A percentile compares a stretch with the other conserved stretches of the same genome.
phyloP scores from a whole-genome alignment of 2,113 vertebrate species.

The Ploceus nigricollis region DNA sequence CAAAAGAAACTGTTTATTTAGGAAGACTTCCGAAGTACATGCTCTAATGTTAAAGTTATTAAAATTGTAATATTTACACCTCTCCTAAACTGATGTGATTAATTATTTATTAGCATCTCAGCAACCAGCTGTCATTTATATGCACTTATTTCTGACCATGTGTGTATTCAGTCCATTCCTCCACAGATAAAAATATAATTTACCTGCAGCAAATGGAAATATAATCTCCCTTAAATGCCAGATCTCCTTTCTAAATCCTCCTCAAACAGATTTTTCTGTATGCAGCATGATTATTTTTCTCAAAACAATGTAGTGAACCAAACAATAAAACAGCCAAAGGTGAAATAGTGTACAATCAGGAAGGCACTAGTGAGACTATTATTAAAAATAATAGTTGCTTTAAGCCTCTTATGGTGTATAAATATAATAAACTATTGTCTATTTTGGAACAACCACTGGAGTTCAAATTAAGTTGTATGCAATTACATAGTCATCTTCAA shows the following conservation, averaged over 20 bases:
- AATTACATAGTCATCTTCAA: not conserved
- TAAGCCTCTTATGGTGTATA: constrained; percentile 23
- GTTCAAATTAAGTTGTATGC: not conserved
- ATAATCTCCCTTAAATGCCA: not conserved
- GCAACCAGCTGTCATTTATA: not conserved
- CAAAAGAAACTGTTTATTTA: not conserved
- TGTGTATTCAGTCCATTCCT: not conserved
- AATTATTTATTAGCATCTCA: not conserved
- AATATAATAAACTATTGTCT: not conserved
- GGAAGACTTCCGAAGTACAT: not conserved
- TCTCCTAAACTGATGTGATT: not conserved
- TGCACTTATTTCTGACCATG: not conserved
- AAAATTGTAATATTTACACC: not conserved
- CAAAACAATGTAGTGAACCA: not conserved
- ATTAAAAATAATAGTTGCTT: not conserved
- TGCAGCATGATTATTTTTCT: not conserved
- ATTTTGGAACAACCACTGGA: constrained; percentile 23
- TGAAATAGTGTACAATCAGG: not conserved
- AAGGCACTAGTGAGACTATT: not conserved
- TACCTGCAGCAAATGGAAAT: not conserved
- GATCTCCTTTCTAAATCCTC: not conserved
- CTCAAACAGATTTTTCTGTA: not conserved
- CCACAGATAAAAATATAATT: not conserved
- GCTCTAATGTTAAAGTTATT: not conserved
- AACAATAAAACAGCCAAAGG: not conserved